A percentile compares a stretch with the other conserved stretches of the same genome.
phyloP scores from a whole-genome alignment of 2,888 invertebrate species.

The Ochropacha duplaris region DNA sequence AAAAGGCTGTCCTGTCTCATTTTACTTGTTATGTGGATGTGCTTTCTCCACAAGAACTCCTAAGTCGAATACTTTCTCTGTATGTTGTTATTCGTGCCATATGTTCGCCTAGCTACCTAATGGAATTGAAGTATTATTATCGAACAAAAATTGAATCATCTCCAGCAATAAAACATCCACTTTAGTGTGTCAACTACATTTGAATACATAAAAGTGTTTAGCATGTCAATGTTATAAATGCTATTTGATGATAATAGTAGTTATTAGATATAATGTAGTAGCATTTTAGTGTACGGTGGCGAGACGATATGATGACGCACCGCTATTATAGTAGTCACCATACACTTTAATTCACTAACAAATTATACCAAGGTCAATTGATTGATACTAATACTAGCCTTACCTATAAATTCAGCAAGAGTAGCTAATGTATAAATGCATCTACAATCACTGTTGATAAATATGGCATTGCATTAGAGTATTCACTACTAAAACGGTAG shows the following conservation, averaged over 20 bases:
- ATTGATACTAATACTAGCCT: conserved; percentile 13
- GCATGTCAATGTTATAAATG: conserved; percentile 36
- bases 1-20: background rate
- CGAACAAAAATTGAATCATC: background rate
- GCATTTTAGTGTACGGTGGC: conserved; percentile 20
- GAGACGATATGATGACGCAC: conserved; percentile 31
- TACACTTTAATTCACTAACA: conserved; percentile 40
- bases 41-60: background rate
- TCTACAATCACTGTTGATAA: background rate
- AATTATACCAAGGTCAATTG: conserved; percentile 43
- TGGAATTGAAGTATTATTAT: background rate
- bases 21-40: background rate
- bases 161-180: background rate
- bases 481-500: conserved; percentile 25
- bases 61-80: background rate
- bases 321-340: conserved; percentile 18
- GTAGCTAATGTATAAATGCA: no score
- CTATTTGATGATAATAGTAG: conserved; percentile 35
- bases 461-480: conserved; percentile 1
- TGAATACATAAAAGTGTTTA: conserved; percentile 7
- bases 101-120: background rate
- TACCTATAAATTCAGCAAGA: background rate
- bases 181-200: background rate
- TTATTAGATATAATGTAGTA: conserved; percentile 20
- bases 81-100: background rate